phyloP scores from a whole-genome alignment of 1,140 invertebrate species.

The Lysiphlebus fabarum region DNA sequence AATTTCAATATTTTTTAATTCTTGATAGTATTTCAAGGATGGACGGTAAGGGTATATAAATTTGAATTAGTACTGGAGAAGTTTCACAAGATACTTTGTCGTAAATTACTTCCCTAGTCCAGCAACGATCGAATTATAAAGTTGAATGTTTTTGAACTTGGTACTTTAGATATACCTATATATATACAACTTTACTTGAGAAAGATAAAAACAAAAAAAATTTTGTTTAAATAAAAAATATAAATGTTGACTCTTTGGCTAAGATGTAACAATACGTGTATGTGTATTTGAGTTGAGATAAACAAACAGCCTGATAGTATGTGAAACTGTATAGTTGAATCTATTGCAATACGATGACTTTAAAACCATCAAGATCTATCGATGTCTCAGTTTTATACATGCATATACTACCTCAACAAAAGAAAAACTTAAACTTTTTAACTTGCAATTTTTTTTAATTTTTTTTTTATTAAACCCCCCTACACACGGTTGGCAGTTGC shows the following conservation, averaged over 20 bases:
- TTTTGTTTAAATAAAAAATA: neutral
- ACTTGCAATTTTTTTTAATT: no score
- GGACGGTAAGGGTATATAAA: constrained; percentile 38
- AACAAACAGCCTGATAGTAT: constrained; percentile 11
- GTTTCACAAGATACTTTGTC: constrained; percentile 35
- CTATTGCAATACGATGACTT: constrained; percentile 12
- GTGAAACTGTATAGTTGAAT: constrained; percentile 11
- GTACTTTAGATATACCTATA: constrained; percentile 36
- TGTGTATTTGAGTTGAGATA: constrained; percentile 44
- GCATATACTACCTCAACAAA: no score
- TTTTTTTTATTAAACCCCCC: no score
- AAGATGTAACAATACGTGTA: constrained; percentile 39
- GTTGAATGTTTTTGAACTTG: constrained; percentile 50
- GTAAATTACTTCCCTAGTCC: constrained; percentile 38
- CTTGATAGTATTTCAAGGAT: constrained; percentile 1
- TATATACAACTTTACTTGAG: neutral
- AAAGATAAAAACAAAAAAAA: neutral
- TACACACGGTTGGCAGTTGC: no score
- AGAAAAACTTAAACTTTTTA: no score
- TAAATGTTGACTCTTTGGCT: constrained; percentile 30
- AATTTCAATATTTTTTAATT: constrained; percentile 4
- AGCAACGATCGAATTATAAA: constrained; percentile 50
- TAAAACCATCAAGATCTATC: neutral
- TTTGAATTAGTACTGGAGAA: constrained; percentile 44
- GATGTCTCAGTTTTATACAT: neutral